Evolutionary conservation across 2,113 vertebrate genomes (phyloP), one percentile per base, ranked within the genome.

Genomic region (Pelecanus crispus): DNA sequence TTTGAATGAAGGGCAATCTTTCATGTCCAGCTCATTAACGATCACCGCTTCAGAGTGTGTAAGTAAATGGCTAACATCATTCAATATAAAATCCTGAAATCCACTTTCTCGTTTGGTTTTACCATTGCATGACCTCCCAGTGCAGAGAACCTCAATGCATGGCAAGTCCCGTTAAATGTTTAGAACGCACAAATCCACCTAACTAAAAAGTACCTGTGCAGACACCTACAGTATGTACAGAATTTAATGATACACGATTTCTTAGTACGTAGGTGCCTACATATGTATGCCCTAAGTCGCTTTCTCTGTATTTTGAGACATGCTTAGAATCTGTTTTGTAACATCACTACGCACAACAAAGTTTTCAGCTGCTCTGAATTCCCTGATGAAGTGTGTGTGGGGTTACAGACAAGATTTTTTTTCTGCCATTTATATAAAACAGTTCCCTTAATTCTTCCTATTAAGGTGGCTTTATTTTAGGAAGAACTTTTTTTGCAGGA

Each of bases 1-100:
- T 84, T 97, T 99, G 40, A 99, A 99, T 63, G 93, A 98, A 40
- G 99, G 99, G 34, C 98, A 98, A 24, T 98, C 99, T 47, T 98
- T 98, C 90, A 98, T 99, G 90, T 98, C 98, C 32, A 98, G 98
- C 66, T 97, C 99, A 3, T 90, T 98, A 94, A 98, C 97, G 58
- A 98, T 99, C 97, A 98, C 98, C 1, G 99, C 99, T 26, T 98
- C 98, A 9, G 97, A 98, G 45, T 99, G 99, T 96, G 99, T 99
- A 98, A 99, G 99, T 99, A 88, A 52, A 94, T 5, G 17, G 31
- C 45, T 49, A 18, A 58, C 25, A 10, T 32, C 28, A 15, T 34
- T 73, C 65, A 2, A 2, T 59, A 34, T 34, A 45, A 32, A 82
- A 49, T 50, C 20, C 28, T 38, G 31, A 36, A n/a, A 24, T 28